Conservation (phyloP, 1,140 invertebrate species). For the Liolophura sinensis region DNA sequence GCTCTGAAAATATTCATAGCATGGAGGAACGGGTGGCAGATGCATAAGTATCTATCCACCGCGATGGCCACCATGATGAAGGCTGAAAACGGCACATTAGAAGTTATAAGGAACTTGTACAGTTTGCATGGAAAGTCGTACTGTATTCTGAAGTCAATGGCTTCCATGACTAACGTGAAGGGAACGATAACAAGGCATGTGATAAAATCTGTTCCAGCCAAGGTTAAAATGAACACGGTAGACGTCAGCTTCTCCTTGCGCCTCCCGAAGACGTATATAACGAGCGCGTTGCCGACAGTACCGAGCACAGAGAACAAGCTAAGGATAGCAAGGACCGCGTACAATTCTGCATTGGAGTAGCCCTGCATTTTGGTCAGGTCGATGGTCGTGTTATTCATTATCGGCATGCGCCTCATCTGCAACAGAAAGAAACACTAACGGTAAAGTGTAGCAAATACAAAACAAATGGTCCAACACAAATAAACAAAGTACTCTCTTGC, state of each 20-base stretch:
- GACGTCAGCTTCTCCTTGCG: constrained; percentile 54
- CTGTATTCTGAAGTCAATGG: constrained; percentile 25
- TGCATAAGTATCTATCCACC: constrained; percentile 56
- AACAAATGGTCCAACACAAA: too few relatives aligned
- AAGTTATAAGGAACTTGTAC: constrained; percentile 52
- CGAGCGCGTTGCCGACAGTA: constrained; percentile 52
- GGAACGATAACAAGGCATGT: constrained; percentile 50
- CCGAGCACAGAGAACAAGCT: constrained; percentile 38
- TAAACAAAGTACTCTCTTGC: too few relatives aligned
- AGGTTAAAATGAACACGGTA: constrained; percentile 51
- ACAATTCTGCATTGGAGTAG: background rate
- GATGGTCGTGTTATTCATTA: too few relatives aligned
- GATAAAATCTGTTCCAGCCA: constrained; percentile 52
- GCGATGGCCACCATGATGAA: constrained; percentile 58
- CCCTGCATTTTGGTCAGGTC: background rate
- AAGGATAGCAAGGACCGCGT: constrained; percentile 31
- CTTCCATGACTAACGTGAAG: constrained; percentile 41
- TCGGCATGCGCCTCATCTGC: too few relatives aligned
- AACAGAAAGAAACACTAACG: too few relatives aligned
- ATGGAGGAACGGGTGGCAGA: constrained; percentile 53
- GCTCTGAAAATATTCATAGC: constrained; percentile 44
- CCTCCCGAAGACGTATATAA: constrained; percentile 52
- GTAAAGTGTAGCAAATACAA: too few relatives aligned
- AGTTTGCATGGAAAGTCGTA: constrained; percentile 48
- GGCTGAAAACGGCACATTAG: constrained; percentile 51